Conservation (phyloP, 2,888 invertebrate species). For the Dysmachus trigonus region DNA sequence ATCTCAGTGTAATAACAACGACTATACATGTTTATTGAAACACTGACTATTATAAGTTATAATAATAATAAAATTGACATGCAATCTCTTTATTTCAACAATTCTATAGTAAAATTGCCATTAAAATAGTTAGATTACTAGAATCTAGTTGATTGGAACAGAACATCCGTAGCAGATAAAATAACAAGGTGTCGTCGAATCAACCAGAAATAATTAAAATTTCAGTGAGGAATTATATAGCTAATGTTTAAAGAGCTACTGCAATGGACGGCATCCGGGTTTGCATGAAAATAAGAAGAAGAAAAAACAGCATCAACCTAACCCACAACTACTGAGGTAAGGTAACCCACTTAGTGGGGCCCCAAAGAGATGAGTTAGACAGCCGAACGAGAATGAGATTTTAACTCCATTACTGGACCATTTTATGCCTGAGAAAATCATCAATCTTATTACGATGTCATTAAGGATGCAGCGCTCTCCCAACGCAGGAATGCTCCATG, state of each 20-base stretch:
- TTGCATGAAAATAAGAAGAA: no score
- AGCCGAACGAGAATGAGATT: not conserved
- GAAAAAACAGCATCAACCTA: not conserved
- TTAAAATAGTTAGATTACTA: no score
- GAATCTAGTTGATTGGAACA: no score
- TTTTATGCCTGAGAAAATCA: not conserved
- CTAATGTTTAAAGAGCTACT: not conserved
- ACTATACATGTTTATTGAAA: no score
- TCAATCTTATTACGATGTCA: not conserved
- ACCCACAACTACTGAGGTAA: not conserved
- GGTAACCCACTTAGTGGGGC: not conserved
- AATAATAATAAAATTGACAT: no score
- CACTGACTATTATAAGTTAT: no score
- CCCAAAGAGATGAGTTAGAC: not conserved
- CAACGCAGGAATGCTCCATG: not conserved
- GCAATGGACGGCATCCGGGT: not conserved
- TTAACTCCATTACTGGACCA: slow-evolving; percentile 28
- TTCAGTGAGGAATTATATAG: not conserved
- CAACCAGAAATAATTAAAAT: no score
- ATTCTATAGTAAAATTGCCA: no score
- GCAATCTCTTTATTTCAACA: no score
- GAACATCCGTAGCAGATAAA: not conserved
- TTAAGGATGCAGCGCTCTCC: not conserved
- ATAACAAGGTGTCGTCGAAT: not conserved
- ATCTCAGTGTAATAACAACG: no score